Conservation (phyloP, 2,888 invertebrate species). For the Dione juno region DNA sequence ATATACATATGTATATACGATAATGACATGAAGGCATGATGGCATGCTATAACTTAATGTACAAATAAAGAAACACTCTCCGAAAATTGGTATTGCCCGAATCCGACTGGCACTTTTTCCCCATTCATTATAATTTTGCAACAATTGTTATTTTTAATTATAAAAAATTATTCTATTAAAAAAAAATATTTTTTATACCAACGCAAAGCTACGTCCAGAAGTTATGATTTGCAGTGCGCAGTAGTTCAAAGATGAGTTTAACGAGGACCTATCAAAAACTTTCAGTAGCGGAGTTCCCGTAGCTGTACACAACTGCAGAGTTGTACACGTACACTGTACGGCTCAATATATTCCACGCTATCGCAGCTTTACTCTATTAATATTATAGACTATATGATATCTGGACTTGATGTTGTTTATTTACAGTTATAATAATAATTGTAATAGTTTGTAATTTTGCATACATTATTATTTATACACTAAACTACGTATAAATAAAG, state of each 20-base stretch:
- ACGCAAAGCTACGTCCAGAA: not conserved
- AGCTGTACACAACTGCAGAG: not conserved
- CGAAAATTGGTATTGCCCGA: too few species aligned
- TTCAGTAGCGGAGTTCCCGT: conserved; percentile 16
- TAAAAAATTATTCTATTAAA: too few species aligned
- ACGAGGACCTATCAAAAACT: conserved; percentile 32
- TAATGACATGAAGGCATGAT: too few species aligned
- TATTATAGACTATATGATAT: not conserved
- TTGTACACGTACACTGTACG: not conserved
- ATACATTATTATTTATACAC: not conserved
- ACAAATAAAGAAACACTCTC: too few species aligned
- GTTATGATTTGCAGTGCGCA: conserved; percentile 9
- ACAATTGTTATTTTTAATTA: too few species aligned
- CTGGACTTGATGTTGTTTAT: not conserved
- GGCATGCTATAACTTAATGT: too few species aligned
- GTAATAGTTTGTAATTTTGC: not conserved
- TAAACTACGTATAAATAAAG: not conserved
- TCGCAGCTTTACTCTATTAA: not conserved
- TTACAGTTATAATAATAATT: not conserved
- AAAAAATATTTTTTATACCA: not conserved
- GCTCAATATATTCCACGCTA: conserved; percentile 9
- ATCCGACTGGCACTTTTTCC: too few species aligned
- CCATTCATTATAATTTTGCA: too few species aligned
- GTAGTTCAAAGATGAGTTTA: conserved; percentile 30
- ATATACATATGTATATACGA: not conserved